Base-by-base conservation (phyloP, 2,797 vertebrate genomes). In the Tenualosa ilisha region DNA sequence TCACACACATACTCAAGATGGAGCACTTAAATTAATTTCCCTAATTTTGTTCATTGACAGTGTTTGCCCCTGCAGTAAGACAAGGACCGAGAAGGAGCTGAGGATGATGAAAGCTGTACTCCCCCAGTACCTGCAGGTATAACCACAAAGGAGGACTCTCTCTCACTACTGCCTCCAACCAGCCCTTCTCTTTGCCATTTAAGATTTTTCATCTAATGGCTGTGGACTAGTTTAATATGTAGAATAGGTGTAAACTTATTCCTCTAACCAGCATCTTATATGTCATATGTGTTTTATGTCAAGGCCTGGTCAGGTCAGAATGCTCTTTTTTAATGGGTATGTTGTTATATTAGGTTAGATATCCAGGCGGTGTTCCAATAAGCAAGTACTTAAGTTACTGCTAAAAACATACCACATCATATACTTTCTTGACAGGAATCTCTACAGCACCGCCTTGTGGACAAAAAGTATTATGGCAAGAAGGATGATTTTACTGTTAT, bases 401-500 rank as follows among this genome's bases (percentile, higher is more conserved):
- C 12, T 72, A 2, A 72, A 13, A 40, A 3, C 15, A 17, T 24
- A 40, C 37, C 3, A 5, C 31, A 20, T 72, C 5, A 5, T 12
- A 9, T 72, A 12, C 13, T 56, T 49, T 8, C 5, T 43, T 83
- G 43, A 75, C 84, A 95, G 94, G 93, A 90, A 82, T 91, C 93
- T 56, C 82, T 95, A 90, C 75, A 87, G 1, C 86, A 91, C 81
- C 89, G 93, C 15, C 15, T 95, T 82, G 85, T 87, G n/a, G 88
- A 87, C 83, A 93, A 68, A 68, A 82, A 12, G 17, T 93, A 92
- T 92, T 94, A 91, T 61, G 9, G 72, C 0, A 85, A 89, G 86
- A 89, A 90, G 89, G 91, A 92, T 0, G 93, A 94, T 89, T 95
- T 95, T 88, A 86, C 87, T 0, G 94, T 93, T 24, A 82, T 90